Conservation (phyloP, 2,888 invertebrate genomes). For the Drosophila borborema region DNA sequence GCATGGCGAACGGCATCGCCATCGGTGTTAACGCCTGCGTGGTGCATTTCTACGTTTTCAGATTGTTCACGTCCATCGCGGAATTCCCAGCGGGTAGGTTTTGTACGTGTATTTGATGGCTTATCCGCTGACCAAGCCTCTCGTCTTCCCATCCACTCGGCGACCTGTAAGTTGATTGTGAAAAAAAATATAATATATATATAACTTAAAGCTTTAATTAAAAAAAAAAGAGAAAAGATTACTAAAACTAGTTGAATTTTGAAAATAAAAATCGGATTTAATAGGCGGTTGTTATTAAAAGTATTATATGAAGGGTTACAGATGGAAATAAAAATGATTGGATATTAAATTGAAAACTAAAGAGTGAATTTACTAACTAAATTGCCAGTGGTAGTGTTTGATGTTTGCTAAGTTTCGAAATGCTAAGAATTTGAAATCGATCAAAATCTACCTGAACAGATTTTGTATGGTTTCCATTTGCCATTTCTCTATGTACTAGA, state of each 20-base stretch:
- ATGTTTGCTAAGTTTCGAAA: constrained; percentile 47
- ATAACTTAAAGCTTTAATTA: background rate
- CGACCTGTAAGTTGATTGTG: constrained; percentile 82
- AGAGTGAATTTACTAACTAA: constrained; percentile 60
- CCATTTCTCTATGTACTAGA: constrained; percentile 90
- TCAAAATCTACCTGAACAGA: constrained; percentile 88
- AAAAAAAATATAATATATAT: background rate
- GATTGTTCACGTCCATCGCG: constrained; percentile 87
- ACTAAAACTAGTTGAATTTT: background rate
- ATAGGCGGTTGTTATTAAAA: background rate
- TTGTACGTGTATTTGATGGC: constrained; percentile 87
- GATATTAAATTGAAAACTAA: constrained; percentile 60
- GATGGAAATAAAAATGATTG: constrained; percentile 67
- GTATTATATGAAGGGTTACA: constrained; percentile 11
- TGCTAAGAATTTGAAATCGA: constrained; percentile 57
- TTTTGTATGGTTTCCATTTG: constrained; percentile 90
- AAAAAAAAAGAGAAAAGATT: background rate
- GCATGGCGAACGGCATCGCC: constrained; percentile 69
- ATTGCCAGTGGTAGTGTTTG: constrained; percentile 48
- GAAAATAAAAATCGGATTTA: background rate
- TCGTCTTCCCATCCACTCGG: constrained; percentile 90
- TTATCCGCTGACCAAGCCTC: constrained; percentile 95
- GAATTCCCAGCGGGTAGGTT: constrained; percentile 91
- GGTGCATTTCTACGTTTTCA: constrained; percentile 85
- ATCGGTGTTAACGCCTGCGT: constrained; percentile 56